Conservation (phyloP, 2,113 vertebrate genomes). For the Pogona vitticeps region DNA sequence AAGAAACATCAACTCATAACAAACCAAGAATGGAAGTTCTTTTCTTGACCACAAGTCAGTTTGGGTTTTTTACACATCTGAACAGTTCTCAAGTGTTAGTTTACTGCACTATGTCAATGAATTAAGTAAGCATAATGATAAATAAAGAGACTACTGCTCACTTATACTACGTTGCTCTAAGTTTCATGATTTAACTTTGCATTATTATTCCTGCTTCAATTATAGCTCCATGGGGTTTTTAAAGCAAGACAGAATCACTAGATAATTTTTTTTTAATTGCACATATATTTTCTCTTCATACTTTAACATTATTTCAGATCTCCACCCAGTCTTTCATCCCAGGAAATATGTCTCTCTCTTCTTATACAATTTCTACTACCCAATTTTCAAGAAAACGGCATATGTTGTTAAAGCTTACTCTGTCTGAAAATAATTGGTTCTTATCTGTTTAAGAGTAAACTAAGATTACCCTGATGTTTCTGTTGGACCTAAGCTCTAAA, state of each 20-base stretch:
- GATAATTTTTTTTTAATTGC: neutral
- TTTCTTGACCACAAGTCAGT: neutral
- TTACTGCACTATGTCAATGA: too few relatives aligned
- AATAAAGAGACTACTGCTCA: neutral
- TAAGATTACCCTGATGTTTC: slow-evolving; percentile 63
- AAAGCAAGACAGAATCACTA: neutral
- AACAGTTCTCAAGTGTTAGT: too few relatives aligned
- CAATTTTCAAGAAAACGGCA: neutral
- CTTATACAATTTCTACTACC: slow-evolving; percentile 12
- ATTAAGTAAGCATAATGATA: neutral
- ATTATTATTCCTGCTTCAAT: neutral
- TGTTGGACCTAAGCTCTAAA: slow-evolving; percentile 71
- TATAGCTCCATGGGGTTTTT: neutral
- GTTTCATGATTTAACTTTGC: neutral
- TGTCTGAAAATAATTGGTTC: slow-evolving; percentile 40
- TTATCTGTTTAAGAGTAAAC: slow-evolving; percentile 69
- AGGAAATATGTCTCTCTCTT: slow-evolving; percentile 7
- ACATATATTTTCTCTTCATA: neutral
- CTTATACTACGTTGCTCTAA: neutral
- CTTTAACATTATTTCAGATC: slow-evolving; percentile 43
- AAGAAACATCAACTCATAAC: neutral
- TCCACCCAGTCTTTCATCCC: accelerated
- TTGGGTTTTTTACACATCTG: too few relatives aligned
- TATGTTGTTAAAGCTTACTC: neutral
- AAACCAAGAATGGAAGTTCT: neutral